phyloP scores from a whole-genome alignment of 2,888 invertebrate species.

The Aleiodes leptofemur region DNA sequence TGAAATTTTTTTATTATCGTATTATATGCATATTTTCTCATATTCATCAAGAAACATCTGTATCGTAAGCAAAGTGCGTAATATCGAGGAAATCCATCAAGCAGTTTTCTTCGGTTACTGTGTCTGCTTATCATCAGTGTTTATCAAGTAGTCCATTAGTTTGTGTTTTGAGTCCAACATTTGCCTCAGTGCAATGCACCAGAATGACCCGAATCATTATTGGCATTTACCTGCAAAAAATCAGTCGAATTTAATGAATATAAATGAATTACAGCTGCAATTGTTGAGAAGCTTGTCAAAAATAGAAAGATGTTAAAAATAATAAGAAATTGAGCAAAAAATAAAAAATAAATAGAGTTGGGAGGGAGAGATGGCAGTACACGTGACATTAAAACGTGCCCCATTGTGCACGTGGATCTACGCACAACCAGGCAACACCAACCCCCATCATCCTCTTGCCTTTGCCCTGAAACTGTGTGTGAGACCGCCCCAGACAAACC shows the following conservation, averaged over 20 bases:
- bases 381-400: conserved; percentile 74
- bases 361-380: conserved; percentile 48
- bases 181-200: conserved; percentile 25
- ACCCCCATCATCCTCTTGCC: conserved; percentile 59
- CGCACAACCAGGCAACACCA: conserved; percentile 48
- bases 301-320: background rate
- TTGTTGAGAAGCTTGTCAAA: background rate
- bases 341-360: conserved; percentile 3
- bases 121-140: conserved; percentile 22
- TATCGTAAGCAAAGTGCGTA: too few species aligned
- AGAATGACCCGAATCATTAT: conserved; percentile 17
- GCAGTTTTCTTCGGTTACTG: background rate
- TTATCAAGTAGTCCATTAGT: conserved; percentile 27
- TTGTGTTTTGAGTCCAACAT: background rate
- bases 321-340: conserved; percentile 9
- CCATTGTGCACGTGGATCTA: conserved; percentile 69
- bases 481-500: conserved; percentile 34
- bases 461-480: conserved; percentile 28
- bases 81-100: background rate
- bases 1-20: too few species aligned
- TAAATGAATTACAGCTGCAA: too few species aligned
- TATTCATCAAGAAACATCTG: too few species aligned
- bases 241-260: too few species aligned
- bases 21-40: too few species aligned
- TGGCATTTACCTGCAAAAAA: background rate